Evolutionary conservation across 2,797 vertebrate genomes (phyloP).

Genomic region (Falco peregrinus): DNA sequence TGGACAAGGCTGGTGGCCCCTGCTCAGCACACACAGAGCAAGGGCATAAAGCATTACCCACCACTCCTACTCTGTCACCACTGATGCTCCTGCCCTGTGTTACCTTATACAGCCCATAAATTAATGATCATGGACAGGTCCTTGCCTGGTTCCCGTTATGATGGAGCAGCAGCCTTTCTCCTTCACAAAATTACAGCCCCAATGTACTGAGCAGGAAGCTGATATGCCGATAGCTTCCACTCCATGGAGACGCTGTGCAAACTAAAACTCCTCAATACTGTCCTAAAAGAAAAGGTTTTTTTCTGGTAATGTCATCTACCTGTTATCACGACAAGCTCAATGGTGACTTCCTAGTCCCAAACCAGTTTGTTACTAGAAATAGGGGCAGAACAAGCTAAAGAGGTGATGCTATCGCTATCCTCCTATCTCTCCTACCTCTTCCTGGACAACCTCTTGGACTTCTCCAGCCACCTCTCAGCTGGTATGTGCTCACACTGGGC

Average conservation of each 20-base stretch:
- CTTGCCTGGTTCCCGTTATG: neutral
- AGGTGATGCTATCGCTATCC: neutral
- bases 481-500: neutral
- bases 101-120: neutral
- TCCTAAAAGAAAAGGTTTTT: neutral
- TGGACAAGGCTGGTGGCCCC: neutral
- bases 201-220: neutral
- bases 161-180: neutral
- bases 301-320: neutral
- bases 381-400: neutral
- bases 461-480: neutral
- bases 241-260: neutral
- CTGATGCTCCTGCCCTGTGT: neutral
- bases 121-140: neutral
- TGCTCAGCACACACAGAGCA: neutral
- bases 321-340: neutral
- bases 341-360: neutral
- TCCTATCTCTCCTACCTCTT: neutral
- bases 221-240: neutral
- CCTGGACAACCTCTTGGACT: neutral
- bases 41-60: neutral
- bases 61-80: neutral
- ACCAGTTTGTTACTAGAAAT: neutral
- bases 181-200: neutral
- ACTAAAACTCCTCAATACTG: neutral